Conservation (phyloP, 2,888 invertebrate species). For the Tenthredo livida region DNA sequence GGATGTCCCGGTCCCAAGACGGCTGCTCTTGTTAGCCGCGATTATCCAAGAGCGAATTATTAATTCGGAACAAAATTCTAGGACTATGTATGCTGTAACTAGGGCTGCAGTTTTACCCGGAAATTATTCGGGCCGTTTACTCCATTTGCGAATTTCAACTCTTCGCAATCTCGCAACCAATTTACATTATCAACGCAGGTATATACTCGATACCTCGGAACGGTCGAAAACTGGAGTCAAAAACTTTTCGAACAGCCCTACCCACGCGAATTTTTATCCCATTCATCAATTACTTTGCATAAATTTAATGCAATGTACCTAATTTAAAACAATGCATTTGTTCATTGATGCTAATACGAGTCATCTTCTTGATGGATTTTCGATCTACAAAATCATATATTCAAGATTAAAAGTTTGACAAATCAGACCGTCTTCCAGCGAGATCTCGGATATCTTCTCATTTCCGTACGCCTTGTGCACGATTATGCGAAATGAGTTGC, state of each 20-base stretch:
- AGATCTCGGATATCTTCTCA: too few relatives aligned
- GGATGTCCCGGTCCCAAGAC: not conserved
- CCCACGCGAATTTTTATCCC: not conserved
- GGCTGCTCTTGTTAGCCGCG: not conserved
- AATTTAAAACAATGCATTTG: too few relatives aligned
- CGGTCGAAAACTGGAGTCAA: too few relatives aligned
- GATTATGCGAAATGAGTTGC: too few relatives aligned
- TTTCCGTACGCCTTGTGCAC: too few relatives aligned
- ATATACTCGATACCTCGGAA: not conserved
- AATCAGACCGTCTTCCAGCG: too few relatives aligned
- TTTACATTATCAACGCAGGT: not conserved
- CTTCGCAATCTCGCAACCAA: conserved; percentile 1
- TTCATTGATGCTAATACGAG: too few relatives aligned
- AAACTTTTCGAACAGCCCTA: not conserved
- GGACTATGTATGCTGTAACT: not conserved
- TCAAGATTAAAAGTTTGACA: too few relatives aligned
- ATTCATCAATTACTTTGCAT: not conserved
- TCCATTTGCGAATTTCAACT: not conserved
- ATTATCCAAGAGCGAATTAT: not conserved
- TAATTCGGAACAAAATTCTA: not conserved
- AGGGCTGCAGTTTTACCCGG: conserved; percentile 12
- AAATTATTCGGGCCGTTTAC: conserved; percentile 18
- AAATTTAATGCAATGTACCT: too few relatives aligned
- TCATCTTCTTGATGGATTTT: too few relatives aligned
- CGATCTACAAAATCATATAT: too few relatives aligned